phyloP scores from a whole-genome alignment of 64 coral and sea anemone genomes.

The Stichodactyla mertensii region DNA sequence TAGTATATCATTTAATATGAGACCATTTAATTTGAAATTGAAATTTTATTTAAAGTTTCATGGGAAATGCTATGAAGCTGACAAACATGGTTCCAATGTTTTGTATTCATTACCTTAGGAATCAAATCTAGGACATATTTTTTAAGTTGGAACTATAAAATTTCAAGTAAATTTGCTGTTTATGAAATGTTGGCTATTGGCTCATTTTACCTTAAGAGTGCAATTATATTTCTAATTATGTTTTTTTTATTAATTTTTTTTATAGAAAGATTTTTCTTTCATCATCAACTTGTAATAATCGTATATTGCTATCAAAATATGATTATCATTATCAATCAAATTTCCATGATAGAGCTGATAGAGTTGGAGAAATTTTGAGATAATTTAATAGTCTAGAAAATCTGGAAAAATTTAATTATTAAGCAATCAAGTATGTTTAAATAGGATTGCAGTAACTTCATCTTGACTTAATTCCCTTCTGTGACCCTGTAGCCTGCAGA shows the following conservation, averaged over 20 bases:
- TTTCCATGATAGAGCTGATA: background rate
- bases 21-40: too few relatives aligned
- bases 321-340: background rate
- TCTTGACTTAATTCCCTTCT: too few relatives aligned
- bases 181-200: too few relatives aligned
- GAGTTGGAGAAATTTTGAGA: background rate
- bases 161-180: too few relatives aligned
- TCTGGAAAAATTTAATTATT: background rate
- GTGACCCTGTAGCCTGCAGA: too few relatives aligned
- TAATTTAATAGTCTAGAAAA: conserved; percentile 2
- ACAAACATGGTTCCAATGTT: too few relatives aligned
- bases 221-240: background rate
- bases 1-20: too few relatives aligned
- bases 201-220: background rate
- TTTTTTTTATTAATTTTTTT: background rate
- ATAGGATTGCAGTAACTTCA: background rate
- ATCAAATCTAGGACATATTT: too few relatives aligned
- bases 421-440: background rate
- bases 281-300: background rate
- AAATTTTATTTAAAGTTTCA: too few relatives aligned
- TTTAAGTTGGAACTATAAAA: too few relatives aligned
- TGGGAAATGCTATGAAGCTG: too few relatives aligned
- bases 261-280: background rate
- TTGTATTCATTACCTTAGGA: too few relatives aligned
- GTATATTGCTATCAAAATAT: background rate